A percentile compares a stretch with the other conserved stretches of the same genome.
phyloP scores from a whole-genome alignment of 2,888 invertebrate species.

The Caenorhabditis imperialis region DNA sequence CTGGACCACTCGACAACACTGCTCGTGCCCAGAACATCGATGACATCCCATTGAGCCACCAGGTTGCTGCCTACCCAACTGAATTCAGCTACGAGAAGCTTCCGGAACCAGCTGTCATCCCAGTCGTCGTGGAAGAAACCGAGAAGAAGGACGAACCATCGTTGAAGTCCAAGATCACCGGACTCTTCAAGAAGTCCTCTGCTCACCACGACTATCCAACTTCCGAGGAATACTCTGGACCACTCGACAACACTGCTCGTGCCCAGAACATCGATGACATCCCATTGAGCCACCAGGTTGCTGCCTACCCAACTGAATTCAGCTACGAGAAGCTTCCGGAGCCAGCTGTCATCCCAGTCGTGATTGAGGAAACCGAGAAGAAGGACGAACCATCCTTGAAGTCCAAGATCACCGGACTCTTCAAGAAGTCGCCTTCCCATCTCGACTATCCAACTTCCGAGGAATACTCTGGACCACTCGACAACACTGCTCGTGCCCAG shows the following conservation, averaged over 20 bases:
- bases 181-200: constrained; percentile 45
- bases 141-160: constrained; percentile 36
- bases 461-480: constrained; percentile 12
- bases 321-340: constrained; percentile 29
- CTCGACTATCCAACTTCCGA: constrained; percentile 21
- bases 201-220: constrained; percentile 49
- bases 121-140: constrained; percentile 18
- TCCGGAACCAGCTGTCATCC: constrained; percentile 3
- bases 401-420: constrained; percentile 35
- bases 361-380: constrained; percentile 22
- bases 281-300: constrained; percentile 22
- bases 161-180: constrained; percentile 33
- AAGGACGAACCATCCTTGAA: constrained; percentile 25
- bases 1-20: constrained; percentile 57
- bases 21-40: constrained; percentile 51
- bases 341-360: constrained; percentile 15
- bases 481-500: constrained; percentile 11
- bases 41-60: constrained; percentile 49
- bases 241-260: constrained; percentile 34
- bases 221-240: constrained; percentile 20
- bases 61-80: constrained; percentile 58
- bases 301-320: constrained; percentile 26
- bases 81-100: constrained; percentile 44
- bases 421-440: constrained; percentile 30
- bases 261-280: constrained; percentile 24